Evolutionary conservation across 2,113 vertebrate species (phyloP), one percentile per base, ranked within the genome.

Genomic region (Rhynchopsitta pachyrhyncha): DNA sequence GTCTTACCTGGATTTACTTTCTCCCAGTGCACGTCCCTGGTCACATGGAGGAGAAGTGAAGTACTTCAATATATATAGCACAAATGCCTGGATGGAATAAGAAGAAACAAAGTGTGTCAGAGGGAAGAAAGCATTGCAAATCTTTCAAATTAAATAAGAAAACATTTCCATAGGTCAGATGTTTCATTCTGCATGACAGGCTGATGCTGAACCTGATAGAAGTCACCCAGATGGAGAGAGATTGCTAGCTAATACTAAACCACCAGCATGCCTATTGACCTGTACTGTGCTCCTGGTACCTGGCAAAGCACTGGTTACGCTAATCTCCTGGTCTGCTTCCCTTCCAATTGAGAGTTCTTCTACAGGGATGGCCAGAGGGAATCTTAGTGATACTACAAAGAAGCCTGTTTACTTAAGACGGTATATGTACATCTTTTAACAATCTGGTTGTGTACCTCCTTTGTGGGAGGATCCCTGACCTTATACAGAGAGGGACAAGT

Each of bases 361-460:
- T 57, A 23, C 67, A 57, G 83, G 68, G 66, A 75, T 84, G 90
- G 69, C 92, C 80, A 91, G 80, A 84, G 86, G 80, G 69, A 92
- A 64, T 90, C 86, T 73, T 52, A 64, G 80, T 41, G 86, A 81
- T 88, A 23, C 82, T 86, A 78, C 55, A 90, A 81, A 93, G 86
- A 84, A 84, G 13, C 25, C 35, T 93, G 73, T 96, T 96, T 93
- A 83, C 87, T 91, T 91, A 82, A 82, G 83, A 70, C 37, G 17
- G 83, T 62, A 92, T 85, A 87, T 71, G 37, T 91, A 95, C 66
- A 94, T 92, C 83, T 93, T 96, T 16, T 84, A 94, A 94, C 82
- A 83, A 88, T 95, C 83, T 66, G 82, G 46, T 86, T 92, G 82
- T 92, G 85, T 83, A 81, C 62, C 42, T 94, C 64, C 86, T 95